These are phyloP conservation scores for Hesperia comma DNA, from an alignment of 2,888 invertebrate species.

Conservation along the genomic window DNA sequence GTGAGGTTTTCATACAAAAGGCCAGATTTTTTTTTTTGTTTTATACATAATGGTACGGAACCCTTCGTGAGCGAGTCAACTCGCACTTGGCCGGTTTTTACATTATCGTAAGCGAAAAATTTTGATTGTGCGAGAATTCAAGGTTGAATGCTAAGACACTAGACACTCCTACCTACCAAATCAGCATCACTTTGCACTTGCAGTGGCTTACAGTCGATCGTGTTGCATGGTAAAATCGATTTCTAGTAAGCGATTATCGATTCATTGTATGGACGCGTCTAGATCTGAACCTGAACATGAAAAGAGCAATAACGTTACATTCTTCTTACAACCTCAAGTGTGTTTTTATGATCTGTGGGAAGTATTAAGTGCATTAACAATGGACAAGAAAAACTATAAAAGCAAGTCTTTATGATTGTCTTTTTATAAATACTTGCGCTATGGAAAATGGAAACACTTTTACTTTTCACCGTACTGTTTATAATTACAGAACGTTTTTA, in stretches of 20 bases:
- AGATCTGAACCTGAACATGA: conserved; percentile 1
- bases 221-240: conserved; percentile 22
- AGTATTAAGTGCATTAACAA: conserved; percentile 23
- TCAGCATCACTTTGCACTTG: too few species aligned
- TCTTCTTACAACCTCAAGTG: conserved; percentile 5
- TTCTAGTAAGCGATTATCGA: conserved; percentile 21
- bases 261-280: not conserved
- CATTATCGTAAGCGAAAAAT: too few species aligned
- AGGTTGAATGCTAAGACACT: too few species aligned
- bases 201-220: not conserved
- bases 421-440: conserved; percentile 5
- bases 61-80: too few species aligned
- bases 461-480: conserved; percentile 9
- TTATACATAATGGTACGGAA: too few species aligned
- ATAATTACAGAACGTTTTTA: too few species aligned
- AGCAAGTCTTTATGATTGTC: conserved; percentile 7
- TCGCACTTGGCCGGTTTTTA: too few species aligned
- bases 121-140: too few species aligned
- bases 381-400: conserved; percentile 22
- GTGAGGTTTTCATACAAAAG: too few species aligned
- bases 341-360: conserved; percentile 8
- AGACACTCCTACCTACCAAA: too few species aligned
- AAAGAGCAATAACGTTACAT: conserved; percentile 12
- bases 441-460: conserved; percentile 21
- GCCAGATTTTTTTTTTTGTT: too few species aligned